Base-by-base conservation (phyloP, 2,888 invertebrate genomes). In the Pristionchus maxplancki region DNA sequence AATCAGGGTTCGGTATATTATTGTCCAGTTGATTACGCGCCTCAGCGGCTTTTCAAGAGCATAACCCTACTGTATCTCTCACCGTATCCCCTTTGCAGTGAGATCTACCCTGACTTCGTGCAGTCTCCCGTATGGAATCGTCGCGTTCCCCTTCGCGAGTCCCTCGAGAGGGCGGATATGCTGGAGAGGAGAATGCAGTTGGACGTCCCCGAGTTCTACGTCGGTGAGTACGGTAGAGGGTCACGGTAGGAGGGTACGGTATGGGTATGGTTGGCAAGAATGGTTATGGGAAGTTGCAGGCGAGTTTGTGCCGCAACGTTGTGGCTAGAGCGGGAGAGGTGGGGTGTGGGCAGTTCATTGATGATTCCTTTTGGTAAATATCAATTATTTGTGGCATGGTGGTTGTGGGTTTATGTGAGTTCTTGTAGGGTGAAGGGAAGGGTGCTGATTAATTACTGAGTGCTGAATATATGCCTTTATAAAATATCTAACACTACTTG, bases 131-230 rank as follows among this genome's bases (percentile, higher is more conserved):
- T 94, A 37, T 91, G 91, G 93, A 93, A 93, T 90, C 92, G 94
- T 34, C 91, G 94, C 37, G 90, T 90, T 89, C 91, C 92, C 8
- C 88, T 94, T 58, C 91, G 89, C 88, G 99, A 99, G 95, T 97
- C 97, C 95, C 95, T 99, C 28, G 98, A 99, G 95, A 96, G 99
- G 89, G 95, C 96, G 90, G 99, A 99, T 95, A 99, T 99, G 99
- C 95, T 99, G 50, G 96, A 96, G 89, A 96, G 99, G 89, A 96
- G 98, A 92, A 95, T 95, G 86, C 96, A 97, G 90, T 96, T 99
- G 90, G 97, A 97, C 94, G 97, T 99, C 91, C 99, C 99, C 0
- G 98, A 99, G 95, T 99, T 99, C 96, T 99, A 98, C 96, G 98
- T 98, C 93, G 99, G 97, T 97, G 28, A 89, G 93, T 31, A 58